Base-by-base conservation (phyloP, 2,797 vertebrate genomes). In the Morus bassanus region DNA sequence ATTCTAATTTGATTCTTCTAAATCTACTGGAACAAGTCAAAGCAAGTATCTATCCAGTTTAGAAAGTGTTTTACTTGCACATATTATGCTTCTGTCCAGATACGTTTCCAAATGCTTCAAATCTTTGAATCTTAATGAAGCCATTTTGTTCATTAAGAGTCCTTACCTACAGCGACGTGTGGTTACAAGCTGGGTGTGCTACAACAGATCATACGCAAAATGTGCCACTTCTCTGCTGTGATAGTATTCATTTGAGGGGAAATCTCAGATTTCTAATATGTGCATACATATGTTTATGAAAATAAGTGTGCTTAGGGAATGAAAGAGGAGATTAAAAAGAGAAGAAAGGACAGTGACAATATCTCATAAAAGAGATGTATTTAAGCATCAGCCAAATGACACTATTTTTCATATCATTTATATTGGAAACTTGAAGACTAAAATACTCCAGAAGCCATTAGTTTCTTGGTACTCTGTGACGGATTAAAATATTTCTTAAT, bases 401-500 rank as follows among this genome's bases (percentile, higher is more conserved):
- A 83, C 51, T 96, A 84, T 96, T 98, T 96, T 97, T 97, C 76
- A 54, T 91, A 95, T 77, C 18, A 83, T 85, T 96, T 95, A 88
- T 67, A 96, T 88, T 77, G 56, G 74, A 95, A 97, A 88, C 83
- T 93, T 97, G 94, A 97, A 96, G 91, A 96, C 65, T 90, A 90
- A 97, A 97, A 97, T 88, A 90, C 79, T 97, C 76, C 67, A 95
- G 81, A 96, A 97, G 39, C 94, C 88, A 97, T 97, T 97, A 95
- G 91, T 88, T 98, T 96, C 93, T 96, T 88, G 85, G 84, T 95
- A 96, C 60, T 89, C 90, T 96, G 89, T 78, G 95, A 96, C 0
- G 3, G 85, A 97, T 97, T 97, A 98, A 89, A 97, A 48, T 83
- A 91, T 96, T 96, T 97, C 94, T 97, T 97, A 97, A 98, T 97